Evolutionary conservation across 2,113 vertebrate genomes (phyloP), one percentile per base, ranked within the genome.

Genomic region (Misgurnus mizolepis): DNA sequence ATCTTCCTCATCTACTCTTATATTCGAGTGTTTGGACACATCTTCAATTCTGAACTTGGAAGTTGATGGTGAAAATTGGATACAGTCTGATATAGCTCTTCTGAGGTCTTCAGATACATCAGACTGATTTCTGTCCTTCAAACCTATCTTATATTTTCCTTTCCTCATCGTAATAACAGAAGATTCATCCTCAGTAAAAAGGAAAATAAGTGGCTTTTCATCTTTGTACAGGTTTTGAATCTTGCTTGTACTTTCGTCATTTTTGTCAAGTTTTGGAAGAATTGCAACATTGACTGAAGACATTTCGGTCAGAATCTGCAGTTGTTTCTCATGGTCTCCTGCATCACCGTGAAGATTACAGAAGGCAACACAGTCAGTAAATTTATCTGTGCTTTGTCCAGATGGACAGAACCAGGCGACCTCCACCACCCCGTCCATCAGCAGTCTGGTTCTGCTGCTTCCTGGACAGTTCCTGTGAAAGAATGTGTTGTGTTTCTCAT

Each of bases 201-300:
- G 15, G 40, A 40, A 56, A 43, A 82, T 78, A 5, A 82, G 67
- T 18, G 74, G 47, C 4, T 14, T 50, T 34, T 34, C 27, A 34
- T 34, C 27, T 34, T 34, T 34, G 27, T 34, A 8, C 18, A 11
- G 0, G 7, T 9, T 4, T 66, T 41, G 7, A 9, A 82, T 34
- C 5, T 45, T 65, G 45, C 0, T 77, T 12, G 49, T 68, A 34
- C 27, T n/a, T 4, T 65, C 39, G 27, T 34, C 27, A 34, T 34
- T 34, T 34, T 34, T 34, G 27, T 34, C 27, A 34, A 34, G 27
- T 1, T 72, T 14, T 43, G 88, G 71, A 6, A 94, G 0, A 0
- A 95, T 70, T 4, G 80, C 80, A 27, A 95, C 80, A 3, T 77
- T 90, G 5, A 92, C 66, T 0, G 90, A 66, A 18, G 92, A 87